Conservation (phyloP, 2,113 vertebrate species). For the Trogon melanurus region DNA sequence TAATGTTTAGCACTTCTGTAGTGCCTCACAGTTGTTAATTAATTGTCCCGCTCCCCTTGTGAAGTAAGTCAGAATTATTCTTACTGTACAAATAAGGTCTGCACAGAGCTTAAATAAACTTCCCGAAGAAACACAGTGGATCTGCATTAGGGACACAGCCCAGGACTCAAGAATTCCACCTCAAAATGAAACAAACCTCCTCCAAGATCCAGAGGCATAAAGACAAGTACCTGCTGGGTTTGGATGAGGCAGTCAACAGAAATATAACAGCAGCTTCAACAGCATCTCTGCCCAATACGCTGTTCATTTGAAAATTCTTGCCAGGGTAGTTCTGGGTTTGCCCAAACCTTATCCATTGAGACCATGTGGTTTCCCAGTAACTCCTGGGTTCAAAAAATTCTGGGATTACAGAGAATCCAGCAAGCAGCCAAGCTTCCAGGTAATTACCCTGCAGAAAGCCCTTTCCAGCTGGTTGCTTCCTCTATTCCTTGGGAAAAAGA, state of each 20-base stretch:
- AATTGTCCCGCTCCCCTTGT: neutral
- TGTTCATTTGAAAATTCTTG: neutral
- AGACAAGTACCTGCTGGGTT: neutral
- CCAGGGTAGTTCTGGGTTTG: neutral
- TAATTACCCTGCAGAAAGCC: neutral
- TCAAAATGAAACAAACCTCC: neutral
- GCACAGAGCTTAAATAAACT: neutral
- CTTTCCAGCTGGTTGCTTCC: neutral
- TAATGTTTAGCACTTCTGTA: conserved; percentile 30
- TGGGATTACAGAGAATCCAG: neutral
- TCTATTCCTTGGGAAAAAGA: neutral
- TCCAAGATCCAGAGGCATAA: neutral
- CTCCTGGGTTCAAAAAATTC: neutral
- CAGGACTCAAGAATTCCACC: neutral
- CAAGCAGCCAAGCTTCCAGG: neutral
- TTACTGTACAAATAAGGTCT: neutral
- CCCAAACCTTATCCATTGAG: neutral
- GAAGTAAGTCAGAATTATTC: neutral
- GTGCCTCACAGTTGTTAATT: neutral
- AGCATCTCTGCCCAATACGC: neutral
- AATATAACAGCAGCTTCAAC: neutral
- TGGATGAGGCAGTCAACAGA: neutral
- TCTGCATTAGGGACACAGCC: neutral
- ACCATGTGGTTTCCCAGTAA: neutral
- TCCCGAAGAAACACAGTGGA: neutral